Conservation (phyloP, 2,888 invertebrate species). For the Hirtodrosophila duncani region DNA sequence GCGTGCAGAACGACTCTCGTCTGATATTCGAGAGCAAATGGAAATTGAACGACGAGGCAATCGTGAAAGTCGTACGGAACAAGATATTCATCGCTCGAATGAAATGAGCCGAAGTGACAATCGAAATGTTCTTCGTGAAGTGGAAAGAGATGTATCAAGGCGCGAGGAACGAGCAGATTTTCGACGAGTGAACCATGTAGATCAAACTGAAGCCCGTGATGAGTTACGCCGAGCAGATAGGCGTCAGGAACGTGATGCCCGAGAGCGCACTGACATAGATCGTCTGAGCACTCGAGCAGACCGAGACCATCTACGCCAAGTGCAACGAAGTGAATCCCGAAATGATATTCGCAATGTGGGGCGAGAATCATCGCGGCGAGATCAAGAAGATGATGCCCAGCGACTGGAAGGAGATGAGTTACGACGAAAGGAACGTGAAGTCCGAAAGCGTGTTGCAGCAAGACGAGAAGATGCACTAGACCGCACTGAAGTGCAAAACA, state of each 20-base stretch:
- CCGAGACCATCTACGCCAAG: background rate
- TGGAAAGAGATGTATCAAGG: constrained; percentile 1
- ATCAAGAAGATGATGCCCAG: background rate
- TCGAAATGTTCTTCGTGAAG: background rate
- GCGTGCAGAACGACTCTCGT: too few species aligned
- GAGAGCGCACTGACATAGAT: too few species aligned
- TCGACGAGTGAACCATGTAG: background rate
- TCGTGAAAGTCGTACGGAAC: background rate
- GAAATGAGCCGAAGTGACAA: constrained; percentile 1
- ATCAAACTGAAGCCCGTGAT: background rate
- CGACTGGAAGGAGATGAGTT: background rate
- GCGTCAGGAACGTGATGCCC: background rate
- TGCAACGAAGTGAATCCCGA: background rate
- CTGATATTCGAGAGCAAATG: too few species aligned
- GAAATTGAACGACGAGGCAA: background rate
- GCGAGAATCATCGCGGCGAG: background rate
- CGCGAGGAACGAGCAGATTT: background rate
- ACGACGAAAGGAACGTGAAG: constrained; percentile 4
- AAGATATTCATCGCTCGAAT: background rate
- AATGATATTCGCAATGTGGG: background rate
- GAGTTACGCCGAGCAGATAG: background rate
- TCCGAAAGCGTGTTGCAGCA: too few species aligned
- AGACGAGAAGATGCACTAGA: background rate
- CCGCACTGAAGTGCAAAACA: background rate
- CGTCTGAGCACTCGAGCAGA: background rate